phyloP scores from a whole-genome alignment of 1,140 invertebrate genomes.

The Scaptomyza montana region DNA sequence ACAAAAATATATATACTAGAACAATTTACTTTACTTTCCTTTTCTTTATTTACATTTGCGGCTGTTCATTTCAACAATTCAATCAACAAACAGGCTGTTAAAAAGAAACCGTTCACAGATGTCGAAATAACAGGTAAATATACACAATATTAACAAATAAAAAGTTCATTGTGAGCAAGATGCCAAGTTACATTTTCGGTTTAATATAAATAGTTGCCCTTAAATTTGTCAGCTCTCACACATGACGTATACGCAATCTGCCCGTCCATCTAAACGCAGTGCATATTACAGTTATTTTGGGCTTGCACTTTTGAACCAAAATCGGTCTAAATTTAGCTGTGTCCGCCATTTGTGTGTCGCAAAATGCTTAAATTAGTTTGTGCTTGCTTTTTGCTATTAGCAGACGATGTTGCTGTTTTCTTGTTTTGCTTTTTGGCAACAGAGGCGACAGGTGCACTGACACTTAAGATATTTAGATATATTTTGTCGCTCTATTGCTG shows the following conservation, averaged over 20 bases:
- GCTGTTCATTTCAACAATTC: constrained; percentile 7
- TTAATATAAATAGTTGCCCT: not conserved
- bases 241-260: constrained; percentile 53
- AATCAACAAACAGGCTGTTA: constrained; percentile 61
- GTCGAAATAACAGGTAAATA: constrained; percentile 78
- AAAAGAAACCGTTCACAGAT: constrained; percentile 83
- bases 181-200: too few relatives aligned
- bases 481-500: constrained; percentile 10
- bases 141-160: not conserved
- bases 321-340: constrained; percentile 34
- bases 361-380: constrained; percentile 44
- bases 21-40: constrained; percentile 39
- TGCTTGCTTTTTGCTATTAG: constrained; percentile 29
- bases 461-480: constrained; percentile 13
- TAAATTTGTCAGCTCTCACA: not conserved
- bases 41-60: constrained; percentile 39
- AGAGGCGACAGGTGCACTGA: constrained; percentile 39
- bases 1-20: constrained; percentile 1
- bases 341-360: constrained; percentile 62
- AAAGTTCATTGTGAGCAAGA: not conserved
- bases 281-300: constrained; percentile 5
- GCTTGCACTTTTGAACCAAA: constrained; percentile 29
- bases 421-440: constrained; percentile 29
- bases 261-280: not conserved
- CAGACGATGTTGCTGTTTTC: constrained; percentile 7